phyloP scores from a whole-genome alignment of 2,113 vertebrate species.

The Struthidea cinerea region DNA sequence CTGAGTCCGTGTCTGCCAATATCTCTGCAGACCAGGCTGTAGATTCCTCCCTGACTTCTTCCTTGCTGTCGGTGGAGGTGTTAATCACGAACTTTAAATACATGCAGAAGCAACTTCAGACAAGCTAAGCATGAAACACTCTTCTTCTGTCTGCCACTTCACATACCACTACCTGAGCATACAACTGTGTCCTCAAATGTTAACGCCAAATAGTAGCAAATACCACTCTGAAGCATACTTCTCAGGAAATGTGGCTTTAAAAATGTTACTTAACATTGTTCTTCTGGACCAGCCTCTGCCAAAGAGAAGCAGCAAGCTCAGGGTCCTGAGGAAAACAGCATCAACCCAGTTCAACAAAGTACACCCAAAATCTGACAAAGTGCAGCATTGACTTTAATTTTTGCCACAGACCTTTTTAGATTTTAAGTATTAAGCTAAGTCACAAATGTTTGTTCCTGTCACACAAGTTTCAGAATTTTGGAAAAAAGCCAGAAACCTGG shows the following conservation, averaged over 20 bases:
- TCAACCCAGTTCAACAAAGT: neutral
- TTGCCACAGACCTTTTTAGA: neutral
- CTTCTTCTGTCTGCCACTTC: neutral
- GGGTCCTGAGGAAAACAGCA: neutral
- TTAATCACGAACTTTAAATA: neutral
- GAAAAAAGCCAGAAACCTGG: neutral
- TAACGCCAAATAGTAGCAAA: neutral
- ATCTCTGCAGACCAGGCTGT: neutral
- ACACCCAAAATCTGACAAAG: neutral
- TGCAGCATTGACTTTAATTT: neutral
- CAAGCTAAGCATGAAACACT: neutral
- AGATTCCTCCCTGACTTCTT: neutral
- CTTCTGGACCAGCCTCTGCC: neutral
- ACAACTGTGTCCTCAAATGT: neutral
- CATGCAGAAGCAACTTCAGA: neutral
- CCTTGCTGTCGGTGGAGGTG: neutral
- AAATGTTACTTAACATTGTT: neutral
- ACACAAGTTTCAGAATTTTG: neutral
- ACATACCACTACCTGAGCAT: rapidly evolving
- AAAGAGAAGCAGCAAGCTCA: neutral
- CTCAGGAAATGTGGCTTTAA: neutral
- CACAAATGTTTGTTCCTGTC: neutral
- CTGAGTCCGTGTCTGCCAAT: rapidly evolving
- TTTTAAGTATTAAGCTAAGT: neutral
- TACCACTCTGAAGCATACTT: neutral